Base-by-base conservation (phyloP, 2,113 vertebrate species). In the Callopanchax toddi region DNA sequence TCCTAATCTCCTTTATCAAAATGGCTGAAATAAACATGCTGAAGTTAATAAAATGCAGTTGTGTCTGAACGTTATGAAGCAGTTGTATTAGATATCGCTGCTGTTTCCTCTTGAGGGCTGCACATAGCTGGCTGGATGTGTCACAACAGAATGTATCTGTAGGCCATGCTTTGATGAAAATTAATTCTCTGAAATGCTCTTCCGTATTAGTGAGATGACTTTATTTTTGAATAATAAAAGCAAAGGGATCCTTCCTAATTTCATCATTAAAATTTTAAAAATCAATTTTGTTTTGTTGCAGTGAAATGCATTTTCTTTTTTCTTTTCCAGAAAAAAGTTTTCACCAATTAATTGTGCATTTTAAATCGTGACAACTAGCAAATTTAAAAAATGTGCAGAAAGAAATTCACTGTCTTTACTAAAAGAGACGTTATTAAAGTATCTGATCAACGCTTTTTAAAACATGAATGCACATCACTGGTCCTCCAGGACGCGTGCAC, bases 1-100 rank as follows among this genome's bases (percentile, higher is more conserved):
- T 65, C n/a, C 22, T 2, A 1, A 44, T 49, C 5, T 32, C n/a
- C 26, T 42, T 22, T 2, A 9, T 59, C 46, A 34, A 64, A 74
- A 50, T n/a, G 15, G 44, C 49, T 51, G 29, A 3, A 67, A 36
- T 50, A 71, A 60, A 45, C 16, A 45, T 25, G 21, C 9, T 3
- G n/a, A 45, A 69, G 66, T 58, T 71, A 68, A 67, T 66, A 21
- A 70, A 63, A n/a, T 51, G 21, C 55, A 66, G 78, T 64, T 46
- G 65, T 34, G 40, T 58, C 42, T 71, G 51, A 71, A 46, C 68
- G 40, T 68, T 71, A 39, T 43, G 37, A 63, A 71, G 49, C 34
- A 17, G 21, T 37, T 17, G 17, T 10, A 40, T 39, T 40, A 32
- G 26, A 71, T 45, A 61, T 67, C 65, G 56, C 48, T 74, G 66